A percentile compares a stretch with the other conserved stretches of the same genome.
These are phyloP conservation scores for Chiloscyllium punctatum DNA, from an alignment of 2,797 vertebrate genomes.

Conservation along the genomic window DNA sequence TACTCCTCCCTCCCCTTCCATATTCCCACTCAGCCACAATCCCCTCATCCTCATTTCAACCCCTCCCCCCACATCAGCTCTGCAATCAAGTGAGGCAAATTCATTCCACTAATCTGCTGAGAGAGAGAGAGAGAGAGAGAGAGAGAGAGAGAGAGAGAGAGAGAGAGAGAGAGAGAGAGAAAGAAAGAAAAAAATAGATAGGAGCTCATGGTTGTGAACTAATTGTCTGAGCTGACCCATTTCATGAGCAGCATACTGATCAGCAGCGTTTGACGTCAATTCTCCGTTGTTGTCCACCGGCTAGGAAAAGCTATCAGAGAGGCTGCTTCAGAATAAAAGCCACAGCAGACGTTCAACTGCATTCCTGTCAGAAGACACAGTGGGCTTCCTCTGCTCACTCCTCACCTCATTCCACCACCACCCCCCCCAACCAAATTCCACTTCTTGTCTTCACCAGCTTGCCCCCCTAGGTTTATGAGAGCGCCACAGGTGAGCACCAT, in stretches of 20 bases:
- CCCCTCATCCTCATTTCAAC: not conserved
- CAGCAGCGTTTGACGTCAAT: constrained; percentile 46
- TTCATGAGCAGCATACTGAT: constrained; percentile 67
- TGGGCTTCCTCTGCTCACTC: not conserved
- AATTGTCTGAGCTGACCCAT: constrained; percentile 65
- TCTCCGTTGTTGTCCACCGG: not conserved
- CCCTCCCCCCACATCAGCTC: not conserved
- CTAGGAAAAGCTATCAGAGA: not conserved
- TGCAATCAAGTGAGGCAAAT: not conserved
- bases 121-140: not conserved
- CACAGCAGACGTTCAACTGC: not conserved
- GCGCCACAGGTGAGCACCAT: not conserved
- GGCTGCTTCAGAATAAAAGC: constrained; percentile 1
- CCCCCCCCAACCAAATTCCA: not conserved
- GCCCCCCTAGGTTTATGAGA: not conserved
- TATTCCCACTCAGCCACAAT: too few relatives aligned
- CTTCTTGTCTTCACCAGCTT: too few relatives aligned
- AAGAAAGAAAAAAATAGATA: not conserved
- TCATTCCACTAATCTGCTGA: not conserved
- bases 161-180: not conserved
- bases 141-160: not conserved
- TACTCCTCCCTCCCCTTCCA: not conserved
- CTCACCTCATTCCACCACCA: too few relatives aligned
- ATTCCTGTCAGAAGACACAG: not conserved
- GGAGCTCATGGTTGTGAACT: constrained; percentile 7